phyloP scores from a whole-genome alignment of 2,113 vertebrate genomes.

The Actenoides hombroni region DNA sequence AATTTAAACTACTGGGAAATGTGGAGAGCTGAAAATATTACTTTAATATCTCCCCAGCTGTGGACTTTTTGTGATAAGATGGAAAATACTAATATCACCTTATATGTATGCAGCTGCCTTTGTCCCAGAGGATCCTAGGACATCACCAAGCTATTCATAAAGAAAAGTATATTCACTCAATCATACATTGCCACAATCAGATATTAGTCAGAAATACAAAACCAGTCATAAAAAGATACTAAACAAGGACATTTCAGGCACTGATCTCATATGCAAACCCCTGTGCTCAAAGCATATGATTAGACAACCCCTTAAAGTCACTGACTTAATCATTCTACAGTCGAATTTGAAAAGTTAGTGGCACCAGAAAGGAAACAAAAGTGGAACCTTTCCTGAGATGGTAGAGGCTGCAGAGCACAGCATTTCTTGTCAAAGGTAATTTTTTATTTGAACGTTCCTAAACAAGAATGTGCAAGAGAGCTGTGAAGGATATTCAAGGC shows the following conservation, averaged over 20 bases:
- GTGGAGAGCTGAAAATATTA: conserved; percentile 51
- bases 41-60: conserved; percentile 61
- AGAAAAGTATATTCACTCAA: conserved; percentile 25
- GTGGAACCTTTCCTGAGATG: neutral
- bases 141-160: conserved; percentile 16
- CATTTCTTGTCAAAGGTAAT: neutral
- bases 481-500: neutral
- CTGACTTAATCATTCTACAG: neutral
- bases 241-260: neutral
- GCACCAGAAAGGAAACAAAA: neutral
- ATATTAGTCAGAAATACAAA: conserved; percentile 19
- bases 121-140: conserved; percentile 10
- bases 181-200: neutral
- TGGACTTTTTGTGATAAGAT: conserved; percentile 38
- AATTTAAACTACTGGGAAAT: conserved; percentile 31
- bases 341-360: neutral
- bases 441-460: neutral
- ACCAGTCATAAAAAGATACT: neutral
- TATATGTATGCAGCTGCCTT: conserved; percentile 35
- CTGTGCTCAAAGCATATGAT: neutral
- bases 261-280: neutral
- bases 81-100: conserved; percentile 49
- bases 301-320: neutral
- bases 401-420: neutral
- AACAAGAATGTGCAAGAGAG: neutral